Percentiles rank a stretch among this genome's conserved stretches.
phyloP scores from a whole-genome alignment of 2,113 vertebrate species.

The Anser brachyrhynchus region DNA sequence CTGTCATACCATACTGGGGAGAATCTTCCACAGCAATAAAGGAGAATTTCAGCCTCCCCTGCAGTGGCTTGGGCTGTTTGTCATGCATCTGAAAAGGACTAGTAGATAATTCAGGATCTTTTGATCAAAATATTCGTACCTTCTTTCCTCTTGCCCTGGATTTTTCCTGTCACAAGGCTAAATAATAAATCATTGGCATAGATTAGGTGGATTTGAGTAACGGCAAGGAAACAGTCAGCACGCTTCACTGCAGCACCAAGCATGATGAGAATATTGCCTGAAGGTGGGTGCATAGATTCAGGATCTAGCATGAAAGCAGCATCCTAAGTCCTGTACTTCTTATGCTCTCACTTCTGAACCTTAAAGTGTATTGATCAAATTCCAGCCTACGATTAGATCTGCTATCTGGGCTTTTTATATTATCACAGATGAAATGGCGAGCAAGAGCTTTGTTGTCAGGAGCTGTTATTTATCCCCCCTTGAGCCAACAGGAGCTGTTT shows the following conservation, averaged over 20 bases:
- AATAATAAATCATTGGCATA: background rate
- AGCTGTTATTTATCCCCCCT: background rate
- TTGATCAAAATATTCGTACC: background rate
- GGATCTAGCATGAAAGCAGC: background rate
- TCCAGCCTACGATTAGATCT: background rate
- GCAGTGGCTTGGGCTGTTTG: background rate
- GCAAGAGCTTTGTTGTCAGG: background rate
- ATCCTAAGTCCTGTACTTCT: background rate
- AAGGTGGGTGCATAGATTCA: background rate
- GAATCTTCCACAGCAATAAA: background rate
- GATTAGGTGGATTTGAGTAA: background rate
- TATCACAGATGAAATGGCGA: background rate
- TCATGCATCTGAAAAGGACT: background rate
- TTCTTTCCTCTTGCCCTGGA: background rate
- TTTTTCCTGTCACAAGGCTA: background rate
- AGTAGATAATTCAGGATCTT: background rate
- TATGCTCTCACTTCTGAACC: background rate
- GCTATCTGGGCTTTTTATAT: background rate
- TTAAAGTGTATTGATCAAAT: background rate
- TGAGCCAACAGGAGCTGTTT: background rate
- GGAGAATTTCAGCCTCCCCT: background rate
- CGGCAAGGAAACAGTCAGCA: background rate
- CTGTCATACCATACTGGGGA: background rate
- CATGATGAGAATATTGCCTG: rapidly evolving
- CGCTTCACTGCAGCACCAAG: background rate